Evolutionary conservation across 1,140 invertebrate genomes (phyloP).

Genomic region (Cheumatopsyche charites): DNA sequence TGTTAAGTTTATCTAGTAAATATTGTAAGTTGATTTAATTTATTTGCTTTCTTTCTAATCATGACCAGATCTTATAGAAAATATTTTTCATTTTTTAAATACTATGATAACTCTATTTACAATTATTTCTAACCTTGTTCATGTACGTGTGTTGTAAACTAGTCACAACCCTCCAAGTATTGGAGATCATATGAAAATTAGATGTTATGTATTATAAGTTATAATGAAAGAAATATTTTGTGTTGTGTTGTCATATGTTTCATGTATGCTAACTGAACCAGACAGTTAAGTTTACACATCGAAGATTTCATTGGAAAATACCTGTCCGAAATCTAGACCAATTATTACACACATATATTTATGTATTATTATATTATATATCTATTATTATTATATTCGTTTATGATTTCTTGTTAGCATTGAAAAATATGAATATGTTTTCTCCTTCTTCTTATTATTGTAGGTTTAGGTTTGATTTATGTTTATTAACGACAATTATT

Average conservation of each 20-base stretch:
- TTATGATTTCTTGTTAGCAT: constrained; percentile 45
- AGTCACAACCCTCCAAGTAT: constrained; percentile 46
- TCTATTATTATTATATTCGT: too few relatives aligned
- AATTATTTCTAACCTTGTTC: constrained; percentile 44
- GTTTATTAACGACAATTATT: constrained; percentile 47
- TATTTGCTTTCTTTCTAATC: constrained; percentile 47
- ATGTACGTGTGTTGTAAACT: constrained; percentile 56
- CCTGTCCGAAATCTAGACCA: constrained; percentile 49
- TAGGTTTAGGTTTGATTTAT: constrained; percentile 49
- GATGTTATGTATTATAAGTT: constrained; percentile 47
- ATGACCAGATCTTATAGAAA: constrained; percentile 45
- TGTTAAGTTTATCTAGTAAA: constrained; percentile 48
- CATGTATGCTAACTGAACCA: constrained; percentile 48
- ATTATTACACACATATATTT: constrained; percentile 31
- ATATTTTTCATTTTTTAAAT: constrained; percentile 47
- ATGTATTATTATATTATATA: too few relatives aligned
- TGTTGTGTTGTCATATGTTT: constrained; percentile 49
- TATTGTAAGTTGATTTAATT: constrained; percentile 49
- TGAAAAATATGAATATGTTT: constrained; percentile 46
- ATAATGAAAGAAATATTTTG: constrained; percentile 41
- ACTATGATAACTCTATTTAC: constrained; percentile 44
- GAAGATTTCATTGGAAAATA: constrained; percentile 48
- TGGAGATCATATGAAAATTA: constrained; percentile 45
- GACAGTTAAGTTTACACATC: constrained; percentile 46
- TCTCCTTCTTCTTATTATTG: constrained; percentile 44